Conservation (phyloP, 1,140 invertebrate genomes). For the Aleiodes sp. region DNA sequence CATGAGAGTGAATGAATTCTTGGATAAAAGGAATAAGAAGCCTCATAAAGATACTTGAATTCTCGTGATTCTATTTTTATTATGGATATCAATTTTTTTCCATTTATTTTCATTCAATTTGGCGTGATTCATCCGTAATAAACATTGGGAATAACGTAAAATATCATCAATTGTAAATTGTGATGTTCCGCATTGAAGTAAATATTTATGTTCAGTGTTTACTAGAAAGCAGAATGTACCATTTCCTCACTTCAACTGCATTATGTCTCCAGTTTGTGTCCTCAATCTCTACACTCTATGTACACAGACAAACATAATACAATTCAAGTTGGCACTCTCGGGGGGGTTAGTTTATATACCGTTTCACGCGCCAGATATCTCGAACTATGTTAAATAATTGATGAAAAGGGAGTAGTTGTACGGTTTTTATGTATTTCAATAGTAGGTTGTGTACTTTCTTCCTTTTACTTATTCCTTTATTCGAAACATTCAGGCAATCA, state of each 20-base stretch:
- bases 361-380: not conserved
- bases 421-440: conserved; percentile 23
- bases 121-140: not conserved
- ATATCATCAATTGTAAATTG: not conserved
- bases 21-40: too few species aligned
- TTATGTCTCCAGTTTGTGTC: not conserved
- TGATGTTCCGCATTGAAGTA: not conserved
- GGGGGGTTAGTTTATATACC: conserved; percentile 2
- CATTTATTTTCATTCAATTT: not conserved
- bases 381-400: conserved; percentile 44
- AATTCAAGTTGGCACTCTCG: not conserved
- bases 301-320: not conserved
- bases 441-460: too few species aligned
- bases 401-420: conserved; percentile 43
- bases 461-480: not conserved
- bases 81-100: not conserved
- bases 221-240: not conserved
- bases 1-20: too few species aligned
- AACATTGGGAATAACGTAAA: too few species aligned
- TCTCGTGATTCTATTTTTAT: too few species aligned
- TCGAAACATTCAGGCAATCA: not conserved
- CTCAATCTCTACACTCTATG: not conserved
- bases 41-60: too few species aligned
- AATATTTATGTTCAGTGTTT: not conserved
- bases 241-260: not conserved